Evolutionary conservation across 2,888 invertebrate species (phyloP).

Genomic region (Diadromus collaris): DNA sequence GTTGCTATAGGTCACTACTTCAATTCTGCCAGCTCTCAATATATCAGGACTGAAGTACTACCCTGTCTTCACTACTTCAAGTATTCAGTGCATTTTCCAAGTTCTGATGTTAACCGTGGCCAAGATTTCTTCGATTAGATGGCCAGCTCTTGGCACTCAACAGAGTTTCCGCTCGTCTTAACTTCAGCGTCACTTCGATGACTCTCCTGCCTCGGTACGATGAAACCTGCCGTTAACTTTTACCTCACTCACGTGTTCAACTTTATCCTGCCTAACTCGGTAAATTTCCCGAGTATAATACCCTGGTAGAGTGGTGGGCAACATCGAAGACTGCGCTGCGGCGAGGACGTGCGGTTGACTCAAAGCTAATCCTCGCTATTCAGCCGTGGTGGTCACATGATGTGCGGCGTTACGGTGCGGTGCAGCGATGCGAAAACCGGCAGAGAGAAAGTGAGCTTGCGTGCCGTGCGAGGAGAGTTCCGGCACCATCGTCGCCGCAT

Average conservation of each 20-base stretch:
- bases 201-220: not conserved
- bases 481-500: conserved; percentile 34
- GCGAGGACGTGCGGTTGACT: conserved; percentile 30
- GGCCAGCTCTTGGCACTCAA: not conserved
- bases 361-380: conserved; percentile 40
- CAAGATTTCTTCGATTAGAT: not conserved
- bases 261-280: conserved; percentile 1
- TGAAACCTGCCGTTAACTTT: not conserved
- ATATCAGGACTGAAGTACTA: too few relatives aligned
- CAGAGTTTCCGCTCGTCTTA: not conserved
- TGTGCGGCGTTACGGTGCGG: conserved; percentile 26
- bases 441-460: conserved; percentile 16
- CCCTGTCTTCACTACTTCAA: too few relatives aligned
- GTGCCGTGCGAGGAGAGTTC: conserved; percentile 20
- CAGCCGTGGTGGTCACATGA: conserved; percentile 10
- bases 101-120: not conserved
- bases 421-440: conserved; percentile 13
- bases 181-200: not conserved
- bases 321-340: conserved; percentile 31
- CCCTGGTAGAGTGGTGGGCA: not conserved
- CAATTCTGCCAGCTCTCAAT: too few relatives aligned
- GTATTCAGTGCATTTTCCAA: too few relatives aligned
- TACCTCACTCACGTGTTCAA: not conserved
- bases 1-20: too few relatives aligned
- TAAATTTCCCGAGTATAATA: not conserved